Percentiles rank a stretch among this genome's conserved stretches.
Conservation (phyloP, 2,113 vertebrate species). For the Phodopus roborovskii region DNA sequence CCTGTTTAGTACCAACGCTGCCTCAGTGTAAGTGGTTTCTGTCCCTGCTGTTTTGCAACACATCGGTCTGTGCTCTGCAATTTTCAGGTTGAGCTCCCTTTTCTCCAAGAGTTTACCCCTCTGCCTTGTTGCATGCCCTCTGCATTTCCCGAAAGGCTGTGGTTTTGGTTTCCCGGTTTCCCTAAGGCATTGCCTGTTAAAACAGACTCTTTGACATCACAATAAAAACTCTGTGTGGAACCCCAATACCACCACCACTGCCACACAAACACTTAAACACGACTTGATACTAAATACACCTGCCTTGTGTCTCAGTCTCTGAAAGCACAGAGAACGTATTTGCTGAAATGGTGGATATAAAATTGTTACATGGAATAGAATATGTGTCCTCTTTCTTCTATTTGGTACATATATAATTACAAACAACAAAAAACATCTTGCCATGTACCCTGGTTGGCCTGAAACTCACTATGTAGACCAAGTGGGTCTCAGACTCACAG, state of each 20-base stretch:
- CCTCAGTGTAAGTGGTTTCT: background rate
- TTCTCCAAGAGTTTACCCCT: conserved; percentile 1
- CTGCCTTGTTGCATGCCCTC: background rate
- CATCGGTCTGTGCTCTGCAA: background rate
- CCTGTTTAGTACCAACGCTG: background rate
- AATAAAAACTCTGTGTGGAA: background rate
- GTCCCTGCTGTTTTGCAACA: background rate
- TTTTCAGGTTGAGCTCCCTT: background rate
- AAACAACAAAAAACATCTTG: background rate
- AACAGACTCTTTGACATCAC: conserved; percentile 9
- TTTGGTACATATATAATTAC: background rate
- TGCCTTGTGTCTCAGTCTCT: background rate
- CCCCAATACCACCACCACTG: background rate
- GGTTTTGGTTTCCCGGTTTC: conserved; percentile 34
- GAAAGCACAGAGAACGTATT: background rate
- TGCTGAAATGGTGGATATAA: background rate
- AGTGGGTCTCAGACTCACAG: background rate
- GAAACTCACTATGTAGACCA: background rate
- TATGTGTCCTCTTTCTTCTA: background rate
- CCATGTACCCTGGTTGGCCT: background rate
- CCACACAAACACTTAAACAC: background rate
- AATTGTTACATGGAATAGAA: background rate
- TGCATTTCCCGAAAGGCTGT: background rate
- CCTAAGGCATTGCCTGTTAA: conserved; percentile 21
- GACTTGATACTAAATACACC: background rate